These are phyloP conservation scores for Gephyroberyx darwinii DNA, from an alignment of 2,797 vertebrate genomes.

Conservation along the genomic window DNA sequence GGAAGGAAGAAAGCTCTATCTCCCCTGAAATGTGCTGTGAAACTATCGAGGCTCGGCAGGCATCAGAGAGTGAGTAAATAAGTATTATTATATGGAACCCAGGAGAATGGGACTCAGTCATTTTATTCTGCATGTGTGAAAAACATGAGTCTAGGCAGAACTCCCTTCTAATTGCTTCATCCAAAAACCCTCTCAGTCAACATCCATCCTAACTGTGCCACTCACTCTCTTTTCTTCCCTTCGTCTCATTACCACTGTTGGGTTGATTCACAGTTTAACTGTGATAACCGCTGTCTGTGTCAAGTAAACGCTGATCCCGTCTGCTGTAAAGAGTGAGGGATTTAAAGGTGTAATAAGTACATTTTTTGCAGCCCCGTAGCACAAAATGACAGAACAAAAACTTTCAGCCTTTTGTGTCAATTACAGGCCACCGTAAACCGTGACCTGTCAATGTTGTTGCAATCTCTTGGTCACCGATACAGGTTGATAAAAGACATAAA, in stretches of 20 bases:
- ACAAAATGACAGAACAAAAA: too few species aligned
- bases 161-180: slow-evolving; percentile 33
- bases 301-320: background rate
- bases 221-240: background rate
- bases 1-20: slow-evolving; percentile 15
- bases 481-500: too few species aligned
- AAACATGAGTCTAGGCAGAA: slow-evolving; percentile 33
- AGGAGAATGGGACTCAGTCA: slow-evolving; percentile 23
- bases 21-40: slow-evolving; percentile 1
- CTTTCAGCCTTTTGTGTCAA: too few species aligned
- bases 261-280: background rate
- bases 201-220: background rate
- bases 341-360: too few species aligned
- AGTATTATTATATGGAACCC: slow-evolving; percentile 2
- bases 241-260: background rate
- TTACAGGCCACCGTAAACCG: too few species aligned
- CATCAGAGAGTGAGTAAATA: slow-evolving; percentile 27
- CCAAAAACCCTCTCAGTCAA: slow-evolving; percentile 28
- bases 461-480: too few species aligned
- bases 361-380: too few species aligned
- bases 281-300: background rate
- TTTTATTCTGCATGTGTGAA: slow-evolving; percentile 49
- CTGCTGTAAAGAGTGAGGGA: background rate
- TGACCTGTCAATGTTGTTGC: too few species aligned
- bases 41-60: slow-evolving; percentile 33